Percentiles rank a stretch among this genome's conserved stretches.
Conservation (phyloP, 30 jellyfish, hydroid and myxozoan genomes). For the Cassiopea andromeda region DNA sequence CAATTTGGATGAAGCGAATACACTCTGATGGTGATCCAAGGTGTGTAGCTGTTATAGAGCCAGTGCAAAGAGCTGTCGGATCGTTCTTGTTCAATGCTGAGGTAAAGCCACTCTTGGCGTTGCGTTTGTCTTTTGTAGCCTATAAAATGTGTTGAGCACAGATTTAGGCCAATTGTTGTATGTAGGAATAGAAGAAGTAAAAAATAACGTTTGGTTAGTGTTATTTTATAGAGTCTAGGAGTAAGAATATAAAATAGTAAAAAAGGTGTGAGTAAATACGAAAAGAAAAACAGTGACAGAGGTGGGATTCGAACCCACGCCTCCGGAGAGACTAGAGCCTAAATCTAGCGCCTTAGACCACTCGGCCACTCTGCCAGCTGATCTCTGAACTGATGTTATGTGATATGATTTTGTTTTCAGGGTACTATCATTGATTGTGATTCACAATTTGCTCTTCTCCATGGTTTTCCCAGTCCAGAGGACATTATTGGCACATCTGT, state of each 20-base stretch:
- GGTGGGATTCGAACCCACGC: slow-evolving; percentile 94
- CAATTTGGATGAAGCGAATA: slow-evolving; percentile 92
- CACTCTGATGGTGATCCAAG: slow-evolving; percentile 78
- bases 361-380: slow-evolving; percentile 84
- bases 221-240: too few relatives aligned
- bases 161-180: too few relatives aligned
- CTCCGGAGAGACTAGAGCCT: slow-evolving; percentile 89
- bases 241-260: too few relatives aligned
- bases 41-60: slow-evolving; percentile 85
- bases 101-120: slow-evolving; percentile 13
- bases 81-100: slow-evolving; percentile 81
- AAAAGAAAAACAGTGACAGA: slow-evolving; percentile 27
- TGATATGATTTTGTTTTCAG: slow-evolving; percentile 26
- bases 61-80: slow-evolving; percentile 85
- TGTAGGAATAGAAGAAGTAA: too few relatives aligned
- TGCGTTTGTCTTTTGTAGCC: not conserved
- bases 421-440: slow-evolving; percentile 88
- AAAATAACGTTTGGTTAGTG: too few relatives aligned
- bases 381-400: not conserved
- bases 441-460: slow-evolving; percentile 73
- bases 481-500: slow-evolving; percentile 79
- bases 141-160: not conserved
- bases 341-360: slow-evolving; percentile 89
- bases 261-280: too few relatives aligned
- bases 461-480: slow-evolving; percentile 82